Percentiles rank a stretch among this genome's conserved stretches.
These are phyloP conservation scores for Natator depressus DNA, from an alignment of 2,113 vertebrate species.

Conservation along the genomic window DNA sequence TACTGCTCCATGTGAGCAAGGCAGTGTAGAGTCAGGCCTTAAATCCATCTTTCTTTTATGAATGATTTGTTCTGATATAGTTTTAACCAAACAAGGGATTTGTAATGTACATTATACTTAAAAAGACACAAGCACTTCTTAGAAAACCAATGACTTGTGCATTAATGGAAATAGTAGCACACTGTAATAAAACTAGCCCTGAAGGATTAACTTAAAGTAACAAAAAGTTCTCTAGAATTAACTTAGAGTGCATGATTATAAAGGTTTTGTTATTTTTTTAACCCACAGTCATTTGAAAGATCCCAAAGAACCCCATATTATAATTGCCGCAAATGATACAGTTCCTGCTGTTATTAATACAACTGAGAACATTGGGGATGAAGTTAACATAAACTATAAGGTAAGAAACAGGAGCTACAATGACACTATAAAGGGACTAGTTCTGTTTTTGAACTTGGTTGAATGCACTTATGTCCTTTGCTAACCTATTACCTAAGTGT, in stretches of 20 bases:
- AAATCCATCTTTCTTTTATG: not conserved
- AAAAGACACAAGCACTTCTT: not conserved
- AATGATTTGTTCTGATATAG: not conserved
- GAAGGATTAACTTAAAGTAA: not conserved
- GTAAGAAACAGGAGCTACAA: slow-evolving; percentile 79
- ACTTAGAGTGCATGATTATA: not conserved
- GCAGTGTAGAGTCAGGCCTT: not conserved
- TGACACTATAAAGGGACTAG: not conserved
- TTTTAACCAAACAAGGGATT: not conserved
- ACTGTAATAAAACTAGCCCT: not conserved
- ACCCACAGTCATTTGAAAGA: slow-evolving; percentile 46
- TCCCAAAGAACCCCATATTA: slow-evolving; percentile 80
- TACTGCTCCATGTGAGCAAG: not conserved
- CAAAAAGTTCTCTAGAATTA: not conserved
- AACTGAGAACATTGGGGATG: slow-evolving; percentile 86
- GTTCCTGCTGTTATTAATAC: slow-evolving; percentile 82
- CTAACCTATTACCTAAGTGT: not conserved
- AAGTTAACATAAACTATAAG: slow-evolving; percentile 88
- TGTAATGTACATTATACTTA: accelerated
- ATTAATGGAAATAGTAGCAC: not conserved
- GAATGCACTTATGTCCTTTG: not conserved
- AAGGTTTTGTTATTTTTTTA: not conserved
- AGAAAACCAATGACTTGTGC: not conserved
- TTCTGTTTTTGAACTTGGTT: not conserved
- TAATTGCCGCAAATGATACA: slow-evolving; percentile 85